A percentile compares a stretch with the other conserved stretches of the same genome.
These are phyloP conservation scores for Dioctria linearis DNA, from an alignment of 2,888 invertebrate genomes.

Conservation along the genomic window DNA sequence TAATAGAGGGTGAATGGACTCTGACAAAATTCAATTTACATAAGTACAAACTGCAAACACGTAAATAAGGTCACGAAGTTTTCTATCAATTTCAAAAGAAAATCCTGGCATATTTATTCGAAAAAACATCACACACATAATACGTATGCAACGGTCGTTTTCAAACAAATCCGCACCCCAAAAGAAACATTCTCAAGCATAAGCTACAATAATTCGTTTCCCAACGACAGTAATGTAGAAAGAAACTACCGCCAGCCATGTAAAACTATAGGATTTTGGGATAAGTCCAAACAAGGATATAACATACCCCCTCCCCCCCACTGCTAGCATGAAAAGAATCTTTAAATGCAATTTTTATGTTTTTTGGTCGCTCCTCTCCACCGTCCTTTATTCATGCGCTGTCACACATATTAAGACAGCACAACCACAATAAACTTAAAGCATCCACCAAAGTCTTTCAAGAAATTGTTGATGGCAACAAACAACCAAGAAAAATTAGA, in stretches of 20 bases:
- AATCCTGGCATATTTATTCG: conserved; percentile 20
- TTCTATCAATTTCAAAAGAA: conserved; percentile 23
- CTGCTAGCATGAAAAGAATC: not conserved
- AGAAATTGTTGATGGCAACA: conserved; percentile 24
- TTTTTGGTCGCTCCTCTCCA: conserved; percentile 22
- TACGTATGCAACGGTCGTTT: not conserved
- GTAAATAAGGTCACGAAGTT: conserved; percentile 18
- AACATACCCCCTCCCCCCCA: not conserved
- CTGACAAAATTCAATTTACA: conserved; percentile 5
- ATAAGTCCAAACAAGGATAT: conserved; percentile 33
- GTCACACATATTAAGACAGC: conserved; percentile 35
- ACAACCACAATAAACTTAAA: conserved; percentile 18
- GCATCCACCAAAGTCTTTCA: conserved; percentile 29
- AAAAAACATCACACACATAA: not conserved
- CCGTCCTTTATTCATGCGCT: conserved; percentile 17
- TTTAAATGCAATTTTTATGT: conserved; percentile 51
- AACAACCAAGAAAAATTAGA: conserved; percentile 12
- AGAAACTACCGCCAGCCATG: not conserved
- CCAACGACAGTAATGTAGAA: conserved; percentile 30
- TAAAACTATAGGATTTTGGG: conserved; percentile 17
- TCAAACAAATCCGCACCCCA: conserved; percentile 2
- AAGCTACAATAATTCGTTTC: conserved; percentile 28
- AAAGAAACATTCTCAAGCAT: conserved; percentile 11
- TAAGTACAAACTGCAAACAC: conserved; percentile 25
- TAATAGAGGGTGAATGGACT: not conserved